Evolutionary conservation across 92 coral and sea anemone genomes (phyloP).

Genomic region (Blastomussa wellsi): DNA sequence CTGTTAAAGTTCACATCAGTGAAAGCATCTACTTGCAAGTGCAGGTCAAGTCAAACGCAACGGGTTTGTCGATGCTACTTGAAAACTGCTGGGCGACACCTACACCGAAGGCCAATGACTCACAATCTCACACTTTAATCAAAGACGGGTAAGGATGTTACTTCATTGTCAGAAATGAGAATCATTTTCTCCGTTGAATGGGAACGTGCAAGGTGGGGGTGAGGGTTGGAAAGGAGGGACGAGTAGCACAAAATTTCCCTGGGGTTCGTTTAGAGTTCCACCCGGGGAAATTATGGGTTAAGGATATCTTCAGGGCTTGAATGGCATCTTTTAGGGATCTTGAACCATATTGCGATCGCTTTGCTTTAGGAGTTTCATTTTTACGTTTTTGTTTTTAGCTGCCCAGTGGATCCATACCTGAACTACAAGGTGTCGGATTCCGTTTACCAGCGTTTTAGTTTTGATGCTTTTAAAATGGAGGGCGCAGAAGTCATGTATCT

Average conservation of each 20-base stretch:
- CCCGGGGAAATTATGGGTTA: too few relatives aligned
- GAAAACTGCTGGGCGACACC: slow-evolving; percentile 84
- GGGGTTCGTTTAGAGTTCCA: too few relatives aligned
- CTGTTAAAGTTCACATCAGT: slow-evolving; percentile 78
- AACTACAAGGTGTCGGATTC: slow-evolving; percentile 60
- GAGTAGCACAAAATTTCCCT: too few relatives aligned
- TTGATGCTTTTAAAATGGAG: slow-evolving; percentile 53
- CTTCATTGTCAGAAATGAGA: too few relatives aligned
- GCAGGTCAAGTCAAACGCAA: slow-evolving; percentile 54
- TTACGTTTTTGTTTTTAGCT: slow-evolving; percentile 19
- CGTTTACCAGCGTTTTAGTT: slow-evolving; percentile 62
- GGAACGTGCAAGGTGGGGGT: too few relatives aligned
- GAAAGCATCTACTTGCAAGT: slow-evolving; percentile 73
- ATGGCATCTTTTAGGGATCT: too few relatives aligned
- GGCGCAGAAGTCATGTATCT: slow-evolving; percentile 55
- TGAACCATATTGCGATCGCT: too few relatives aligned
- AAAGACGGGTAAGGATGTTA: slow-evolving; percentile 67
- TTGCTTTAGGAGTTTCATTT: neutral
- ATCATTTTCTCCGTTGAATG: too few relatives aligned
- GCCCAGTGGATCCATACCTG: slow-evolving; percentile 54
- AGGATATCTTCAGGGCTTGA: too few relatives aligned
- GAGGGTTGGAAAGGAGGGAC: too few relatives aligned
- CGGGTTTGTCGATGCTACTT: slow-evolving; percentile 64
- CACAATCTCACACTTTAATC: slow-evolving; percentile 36
- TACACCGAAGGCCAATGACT: slow-evolving; percentile 44